Base-by-base conservation (phyloP, 2,113 vertebrate species). In the Rhadina sibilatrix region DNA sequence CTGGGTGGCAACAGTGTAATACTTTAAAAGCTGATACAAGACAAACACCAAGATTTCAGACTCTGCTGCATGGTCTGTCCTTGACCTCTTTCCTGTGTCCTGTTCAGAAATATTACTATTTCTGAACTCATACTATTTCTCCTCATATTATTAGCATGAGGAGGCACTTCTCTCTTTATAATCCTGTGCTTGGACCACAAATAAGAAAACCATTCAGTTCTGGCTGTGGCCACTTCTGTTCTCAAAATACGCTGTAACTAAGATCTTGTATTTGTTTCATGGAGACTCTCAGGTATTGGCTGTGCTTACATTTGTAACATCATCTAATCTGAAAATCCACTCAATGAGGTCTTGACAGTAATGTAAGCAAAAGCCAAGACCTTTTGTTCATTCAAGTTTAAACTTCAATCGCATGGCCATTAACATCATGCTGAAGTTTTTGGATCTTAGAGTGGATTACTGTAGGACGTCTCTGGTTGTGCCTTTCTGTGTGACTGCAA, bases 41-140 rank as follows among this genome's bases (percentile, higher is more conserved):
- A 31, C 15, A 33, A 83, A 21, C 47, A 63, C 27, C 17, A 37
- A 66, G 21, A 65, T 59, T 80, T 56, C 28, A 61, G 53, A 38
- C 40, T 75, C 81, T 20, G 5, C n/a, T 59, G 5, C 2, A 0
- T 80, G 47, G 13, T 2, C 40, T 59, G 2, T 38, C 30, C 5
- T 79, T 44, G 10, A 3, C 7, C 23, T 69, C 14, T 42, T 84
- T 74, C 33, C 22, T 37, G 5, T 85, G 57, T 76, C 40, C 33
- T 63, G 23, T 63, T 23, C 7, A 40, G 37, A 63, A 82, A 18
- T 72, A 44, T 5, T 68, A 22, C 14, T 75, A 40, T 40, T 40
- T 40, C 40, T 40, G 40, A 40, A 40, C 40, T 40, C 40, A 40
- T 40, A 40, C 40, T 40, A 40, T 40, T 40, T 40, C 40, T 40